Evolutionary conservation across 2,113 vertebrate genomes (phyloP).

Genomic region (Xiphorhynchus elegans): DNA sequence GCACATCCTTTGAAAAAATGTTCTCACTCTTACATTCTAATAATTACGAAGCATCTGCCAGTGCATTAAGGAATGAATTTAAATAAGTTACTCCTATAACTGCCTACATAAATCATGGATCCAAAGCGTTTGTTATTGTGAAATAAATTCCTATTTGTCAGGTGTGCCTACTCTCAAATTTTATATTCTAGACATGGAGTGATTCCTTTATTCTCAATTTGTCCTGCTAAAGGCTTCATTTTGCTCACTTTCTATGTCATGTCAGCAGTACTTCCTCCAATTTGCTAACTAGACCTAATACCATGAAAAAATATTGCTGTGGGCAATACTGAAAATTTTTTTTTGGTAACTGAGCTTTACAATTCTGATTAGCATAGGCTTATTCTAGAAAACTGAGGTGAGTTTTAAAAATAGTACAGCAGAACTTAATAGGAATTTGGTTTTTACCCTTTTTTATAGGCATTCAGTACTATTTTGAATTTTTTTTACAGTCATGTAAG

Average conservation of each 20-base stretch:
- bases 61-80: slow-evolving; percentile 4
- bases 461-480: neutral
- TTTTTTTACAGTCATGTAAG: neutral
- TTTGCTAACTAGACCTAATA: neutral
- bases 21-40: neutral
- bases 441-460: neutral
- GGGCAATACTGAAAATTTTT: neutral
- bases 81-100: neutral
- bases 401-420: neutral
- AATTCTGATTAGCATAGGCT: neutral
- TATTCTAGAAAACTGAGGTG: neutral
- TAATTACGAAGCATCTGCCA: slow-evolving; percentile 33
- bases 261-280: neutral
- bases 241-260: neutral
- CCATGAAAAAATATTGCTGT: neutral
- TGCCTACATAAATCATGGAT: neutral
- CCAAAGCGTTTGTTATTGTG: neutral
- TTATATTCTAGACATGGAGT: neutral
- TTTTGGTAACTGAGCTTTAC: neutral
- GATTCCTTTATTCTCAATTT: slow-evolving; percentile 8
- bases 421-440: neutral
- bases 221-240: neutral
- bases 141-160: slow-evolving; percentile 22
- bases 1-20: neutral
- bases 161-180: neutral